phyloP scores from a whole-genome alignment of 1,140 invertebrate species.

The Agrypnia vestita region DNA sequence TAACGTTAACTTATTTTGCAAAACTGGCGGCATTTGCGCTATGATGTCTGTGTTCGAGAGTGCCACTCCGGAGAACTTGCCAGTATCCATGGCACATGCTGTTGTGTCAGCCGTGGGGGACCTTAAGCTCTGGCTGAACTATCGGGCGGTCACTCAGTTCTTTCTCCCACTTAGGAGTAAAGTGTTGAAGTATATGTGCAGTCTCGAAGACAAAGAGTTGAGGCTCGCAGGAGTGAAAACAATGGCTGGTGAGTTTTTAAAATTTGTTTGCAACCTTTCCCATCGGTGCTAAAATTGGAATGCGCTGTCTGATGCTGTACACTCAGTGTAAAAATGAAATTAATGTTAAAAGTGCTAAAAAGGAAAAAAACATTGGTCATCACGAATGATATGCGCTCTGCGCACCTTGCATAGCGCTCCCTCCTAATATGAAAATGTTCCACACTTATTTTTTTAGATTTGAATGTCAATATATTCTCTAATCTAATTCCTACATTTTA shows the following conservation, averaged over 20 bases:
- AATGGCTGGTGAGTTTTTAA: conserved; percentile 82
- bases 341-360: too few relatives aligned
- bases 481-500: too few relatives aligned
- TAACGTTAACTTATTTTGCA: conserved; percentile 93
- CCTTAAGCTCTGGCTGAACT: conserved; percentile 95
- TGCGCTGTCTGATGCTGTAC: too few relatives aligned
- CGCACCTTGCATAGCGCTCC: too few relatives aligned
- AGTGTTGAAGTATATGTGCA: conserved; percentile 94
- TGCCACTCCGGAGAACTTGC: conserved; percentile 82
- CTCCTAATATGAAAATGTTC: too few relatives aligned
- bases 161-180: conserved; percentile 89
- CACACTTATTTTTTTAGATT: too few relatives aligned
- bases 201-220: conserved; percentile 91
- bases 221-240: conserved; percentile 88
- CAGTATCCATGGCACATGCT: conserved; percentile 90
- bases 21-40: conserved; percentile 88
- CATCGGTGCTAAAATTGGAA: too few relatives aligned
- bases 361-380: too few relatives aligned
- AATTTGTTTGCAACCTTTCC: background rate
- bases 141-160: conserved; percentile 88
- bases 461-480: too few relatives aligned
- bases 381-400: too few relatives aligned
- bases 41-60: conserved; percentile 89
- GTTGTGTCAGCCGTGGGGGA: conserved; percentile 93
- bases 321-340: too few relatives aligned